Base-by-base conservation (phyloP, 2,113 vertebrate genomes). In the Pogona vitticeps region DNA sequence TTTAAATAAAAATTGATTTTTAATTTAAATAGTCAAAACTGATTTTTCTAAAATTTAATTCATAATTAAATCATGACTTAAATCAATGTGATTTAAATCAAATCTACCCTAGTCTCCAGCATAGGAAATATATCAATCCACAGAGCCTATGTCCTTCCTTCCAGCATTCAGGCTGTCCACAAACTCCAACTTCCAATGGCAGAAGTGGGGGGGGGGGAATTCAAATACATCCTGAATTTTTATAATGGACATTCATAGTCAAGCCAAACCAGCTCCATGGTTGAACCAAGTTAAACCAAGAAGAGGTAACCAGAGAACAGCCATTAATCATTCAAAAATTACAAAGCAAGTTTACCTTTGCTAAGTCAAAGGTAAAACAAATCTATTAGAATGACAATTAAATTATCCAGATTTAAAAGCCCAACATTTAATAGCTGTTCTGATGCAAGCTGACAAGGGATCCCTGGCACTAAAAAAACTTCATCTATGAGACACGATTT, bases 311-410 rank as follows among this genome's bases (percentile, higher is more conserved):
- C 75, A 89, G 82, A 88, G 80, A 89, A 93, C 71, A 91, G 72
- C 14, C 91, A 94, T 94, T 94, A 94, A 95, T 96, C 94, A 96
- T 84, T 89, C 90, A 83, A 87, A 93, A 93, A 94, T 94, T 95
- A 87, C 84, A 95, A 91, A 93, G 89, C 80, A 94, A 91, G n/a
- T n/a, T 91, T 89, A 83, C 78, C 59, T n/a, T 65, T 85, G 84
- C 86, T 90, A 94, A 93, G 91, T 93, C 91, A 94, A 95, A 96
- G 91, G 84, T 92, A 95, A 96, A 96, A n/a, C n/a, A n/a, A n/a
- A 96, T 95, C 93, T 95, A 94, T 96, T 93, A 92, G 67, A 89
- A 40, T 91, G 91, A 93, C 92, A 92, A 94, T 95, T 95, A 93
- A 91, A 91, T 87, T 84, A 61, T 42, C 90, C 78, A 93, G 79